phyloP scores from a whole-genome alignment of 2,113 vertebrate genomes.

The Empidonax traillii region DNA sequence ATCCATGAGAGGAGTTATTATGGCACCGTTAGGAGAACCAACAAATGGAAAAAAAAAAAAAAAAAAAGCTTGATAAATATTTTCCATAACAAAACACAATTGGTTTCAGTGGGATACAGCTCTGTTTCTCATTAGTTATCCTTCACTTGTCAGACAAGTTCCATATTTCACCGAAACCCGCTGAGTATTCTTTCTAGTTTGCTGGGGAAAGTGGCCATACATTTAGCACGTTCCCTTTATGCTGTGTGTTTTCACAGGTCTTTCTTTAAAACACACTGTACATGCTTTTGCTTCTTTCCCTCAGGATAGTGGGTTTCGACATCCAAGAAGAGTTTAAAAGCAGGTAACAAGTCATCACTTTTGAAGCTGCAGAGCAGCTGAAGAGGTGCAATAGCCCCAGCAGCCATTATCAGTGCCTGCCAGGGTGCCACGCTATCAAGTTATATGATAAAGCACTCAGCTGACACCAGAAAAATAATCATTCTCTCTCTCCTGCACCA shows the following conservation, averaged over 20 bases:
- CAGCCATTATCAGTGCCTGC: constrained; percentile 71
- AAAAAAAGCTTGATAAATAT: constrained; percentile 69
- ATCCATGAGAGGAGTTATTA: constrained; percentile 11
- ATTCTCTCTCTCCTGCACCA: constrained; percentile 61
- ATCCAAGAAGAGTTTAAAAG: constrained; percentile 71
- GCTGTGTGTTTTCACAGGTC: constrained; percentile 56
- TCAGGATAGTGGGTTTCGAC: constrained; percentile 55
- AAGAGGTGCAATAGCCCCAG: constrained; percentile 65
- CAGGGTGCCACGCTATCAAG: constrained; percentile 69
- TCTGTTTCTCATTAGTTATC: constrained; percentile 72
- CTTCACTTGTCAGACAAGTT: constrained; percentile 70
- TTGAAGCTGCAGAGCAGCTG: constrained; percentile 51
- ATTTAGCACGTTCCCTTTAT: constrained; percentile 60
- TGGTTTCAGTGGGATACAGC: constrained; percentile 69
- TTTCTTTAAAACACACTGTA: constrained; percentile 65
- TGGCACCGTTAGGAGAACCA: constrained; percentile 60
- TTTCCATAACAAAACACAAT: constrained; percentile 75
- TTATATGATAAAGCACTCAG: constrained; percentile 76
- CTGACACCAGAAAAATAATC: constrained; percentile 74
- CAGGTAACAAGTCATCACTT: constrained; percentile 62
- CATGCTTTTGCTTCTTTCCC: constrained; percentile 51
- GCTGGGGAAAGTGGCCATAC: constrained; percentile 50
- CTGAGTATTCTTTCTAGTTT: constrained; percentile 57
- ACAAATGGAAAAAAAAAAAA: constrained; percentile 18
- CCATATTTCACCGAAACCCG: constrained; percentile 56